Evolutionary conservation across 2,113 vertebrate species (phyloP), one percentile per base, ranked within the genome.

Genomic region (Channa argus): DNA sequence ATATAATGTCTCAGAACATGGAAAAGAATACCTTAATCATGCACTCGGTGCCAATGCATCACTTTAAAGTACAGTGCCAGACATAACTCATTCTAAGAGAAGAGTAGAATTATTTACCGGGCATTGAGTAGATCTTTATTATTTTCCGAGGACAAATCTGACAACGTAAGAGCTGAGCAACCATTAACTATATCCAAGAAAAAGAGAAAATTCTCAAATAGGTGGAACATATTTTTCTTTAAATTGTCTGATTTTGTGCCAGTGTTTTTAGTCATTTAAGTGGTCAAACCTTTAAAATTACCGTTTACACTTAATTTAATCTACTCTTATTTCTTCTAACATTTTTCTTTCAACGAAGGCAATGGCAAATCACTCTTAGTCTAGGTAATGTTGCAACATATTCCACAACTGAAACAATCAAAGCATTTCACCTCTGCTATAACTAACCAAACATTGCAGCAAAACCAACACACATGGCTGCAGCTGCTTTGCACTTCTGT

Each of bases 21-120:
- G 68, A 82, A 88, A 85, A 86, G 63, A 92, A 85, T 77, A 79
- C 71, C 78, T 84, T 50, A 84, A 77, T 63, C 82, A 75, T 62
- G 77, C 15, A 37, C 82, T 69, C 37, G 67, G 58, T 46, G 56
- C 79, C 63, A 24, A 24, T 75, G 39, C 24, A 43, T 37, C 24
- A 43, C 54, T 73, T 74, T 37, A 61, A 15, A 33, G 55, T 41
- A 44, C 64, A 63, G 63, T 6, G 54, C 37, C 77, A 81, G 74
- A 54, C 59, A 68, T 77, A 83, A 63, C 61, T 84, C 61, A 58
- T 78, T 85, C 46, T 65, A 68, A 80, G 51, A 15, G 39, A 80
- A 77, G 69, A 62, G 65, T 34, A 5, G 46, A 67, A 24, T 36
- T 52, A 8, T 62, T 63, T 77, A 24, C 14, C 63, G 36, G 56